Conservation (phyloP, 2,113 vertebrate genomes). For the Corythaixoides concolor region DNA sequence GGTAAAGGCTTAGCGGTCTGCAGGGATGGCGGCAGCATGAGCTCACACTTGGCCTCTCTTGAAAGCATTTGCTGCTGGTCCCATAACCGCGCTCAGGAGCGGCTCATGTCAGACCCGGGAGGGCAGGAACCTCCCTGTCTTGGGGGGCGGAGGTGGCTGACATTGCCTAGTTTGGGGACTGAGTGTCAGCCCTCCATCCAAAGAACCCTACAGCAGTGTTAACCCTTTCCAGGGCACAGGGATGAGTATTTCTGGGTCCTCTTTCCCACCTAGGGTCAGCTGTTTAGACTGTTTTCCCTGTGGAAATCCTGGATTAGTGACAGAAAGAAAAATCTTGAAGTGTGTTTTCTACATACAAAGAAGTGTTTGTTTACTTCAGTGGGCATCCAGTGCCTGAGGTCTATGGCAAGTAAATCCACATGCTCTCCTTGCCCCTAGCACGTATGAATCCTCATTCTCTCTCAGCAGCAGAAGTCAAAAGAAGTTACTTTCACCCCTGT, state of each 20-base stretch:
- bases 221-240: not conserved
- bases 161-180: not conserved
- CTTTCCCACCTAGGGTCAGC: not conserved
- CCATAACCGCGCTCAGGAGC: conserved; percentile 40
- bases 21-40: conserved; percentile 58
- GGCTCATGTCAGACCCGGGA: not conserved
- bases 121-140: not conserved
- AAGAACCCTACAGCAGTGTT: not conserved
- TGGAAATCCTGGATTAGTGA: not conserved
- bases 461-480: not conserved
- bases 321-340: not conserved
- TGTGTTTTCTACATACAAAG: not conserved
- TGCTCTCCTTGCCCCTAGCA: not conserved
- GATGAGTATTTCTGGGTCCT: not conserved
- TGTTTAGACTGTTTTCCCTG: not conserved
- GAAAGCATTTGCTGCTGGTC: conserved; percentile 48
- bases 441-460: not conserved
- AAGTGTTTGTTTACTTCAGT: not conserved
- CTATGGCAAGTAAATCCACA: not conserved
- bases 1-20: conserved; percentile 33
- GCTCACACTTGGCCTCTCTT: conserved; percentile 64
- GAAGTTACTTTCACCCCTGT: not conserved
- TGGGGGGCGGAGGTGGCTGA: not conserved
- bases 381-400: not conserved
- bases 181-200: not conserved